These are phyloP conservation scores for Epizoanthus illoricatus DNA, from an alignment of 92 coral and sea anemone genomes.

Conservation along the genomic window DNA sequence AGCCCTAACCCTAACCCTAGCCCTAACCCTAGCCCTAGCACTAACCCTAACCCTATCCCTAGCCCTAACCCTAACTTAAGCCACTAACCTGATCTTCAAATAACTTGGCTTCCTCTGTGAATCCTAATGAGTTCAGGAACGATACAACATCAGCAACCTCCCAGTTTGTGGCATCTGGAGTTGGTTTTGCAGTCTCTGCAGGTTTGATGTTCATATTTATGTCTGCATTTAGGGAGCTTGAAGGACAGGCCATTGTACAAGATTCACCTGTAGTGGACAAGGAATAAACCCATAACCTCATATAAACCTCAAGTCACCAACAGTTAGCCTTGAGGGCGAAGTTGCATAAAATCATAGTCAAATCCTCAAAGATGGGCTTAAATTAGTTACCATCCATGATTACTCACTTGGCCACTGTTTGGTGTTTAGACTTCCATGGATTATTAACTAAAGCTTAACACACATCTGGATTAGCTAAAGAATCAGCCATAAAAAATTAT, in stretches of 20 bases:
- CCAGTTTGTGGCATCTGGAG: conserved; percentile 90
- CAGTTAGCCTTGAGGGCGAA: neutral
- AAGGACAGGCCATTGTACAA: conserved; percentile 43
- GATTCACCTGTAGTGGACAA: conserved; percentile 27
- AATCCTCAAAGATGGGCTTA: no score
- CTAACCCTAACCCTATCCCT: neutral
- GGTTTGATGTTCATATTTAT: conserved; percentile 33
- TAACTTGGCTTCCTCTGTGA: conserved; percentile 86
- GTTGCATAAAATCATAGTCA: no score
- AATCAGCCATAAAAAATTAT: no score
- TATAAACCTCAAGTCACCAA: conserved; percentile 32
- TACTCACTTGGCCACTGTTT: no score
- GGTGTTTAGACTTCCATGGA: no score
- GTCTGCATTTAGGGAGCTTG: conserved; percentile 10
- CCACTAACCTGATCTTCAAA: conserved; percentile 88
- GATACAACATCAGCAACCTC: conserved; percentile 88
- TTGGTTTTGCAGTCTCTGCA: conserved; percentile 44
- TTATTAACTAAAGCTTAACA: no score
- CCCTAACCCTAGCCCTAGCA: no score
- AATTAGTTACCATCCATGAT: no score
- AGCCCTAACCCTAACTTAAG: neutral
- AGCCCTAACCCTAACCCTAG: conserved; percentile 1
- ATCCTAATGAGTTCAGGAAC: conserved; percentile 88
- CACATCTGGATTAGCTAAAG: no score
- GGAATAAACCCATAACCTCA: neutral